phyloP scores from a whole-genome alignment of 2,888 invertebrate species.

The Dryobota labecula region DNA sequence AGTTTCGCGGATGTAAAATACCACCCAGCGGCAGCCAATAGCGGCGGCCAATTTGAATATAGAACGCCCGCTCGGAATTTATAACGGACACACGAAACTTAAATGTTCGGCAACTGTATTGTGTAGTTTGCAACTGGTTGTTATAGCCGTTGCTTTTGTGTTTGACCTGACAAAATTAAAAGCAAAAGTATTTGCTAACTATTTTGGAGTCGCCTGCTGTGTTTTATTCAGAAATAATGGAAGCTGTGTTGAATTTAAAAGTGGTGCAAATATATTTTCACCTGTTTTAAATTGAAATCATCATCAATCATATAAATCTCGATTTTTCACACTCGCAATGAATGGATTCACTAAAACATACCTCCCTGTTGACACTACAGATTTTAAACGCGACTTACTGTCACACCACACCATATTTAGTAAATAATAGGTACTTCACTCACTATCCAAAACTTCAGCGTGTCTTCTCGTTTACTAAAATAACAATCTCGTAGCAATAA shows the following conservation, averaged over 20 bases:
- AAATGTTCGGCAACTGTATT: slow-evolving; percentile 75
- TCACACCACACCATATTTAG: background rate
- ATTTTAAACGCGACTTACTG: background rate
- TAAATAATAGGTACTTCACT: background rate
- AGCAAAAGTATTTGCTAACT: slow-evolving; percentile 29
- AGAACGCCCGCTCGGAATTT: slow-evolving; percentile 88
- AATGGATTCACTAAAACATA: background rate
- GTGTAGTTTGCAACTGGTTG: slow-evolving; percentile 56
- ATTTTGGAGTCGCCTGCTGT: slow-evolving; percentile 1
- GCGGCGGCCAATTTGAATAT: slow-evolving; percentile 89
- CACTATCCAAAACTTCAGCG: background rate
- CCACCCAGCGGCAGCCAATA: slow-evolving; percentile 83
- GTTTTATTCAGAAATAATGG: background rate
- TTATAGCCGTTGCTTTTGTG: slow-evolving; percentile 16
- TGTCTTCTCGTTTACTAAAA: background rate
- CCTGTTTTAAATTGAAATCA: background rate
- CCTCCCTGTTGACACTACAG: background rate
- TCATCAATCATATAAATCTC: background rate
- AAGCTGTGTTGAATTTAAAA: slow-evolving; percentile 7
- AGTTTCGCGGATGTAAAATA: slow-evolving; percentile 73
- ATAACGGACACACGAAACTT: slow-evolving; percentile 87
- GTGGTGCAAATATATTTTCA: background rate
- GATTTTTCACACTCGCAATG: background rate
- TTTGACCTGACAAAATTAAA: slow-evolving; percentile 19
- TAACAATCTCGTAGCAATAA: background rate